Percentiles rank a stretch among this genome's conserved stretches.
phyloP scores from a whole-genome alignment of 2,888 invertebrate genomes.

The Rhagophthalmus giganteus region DNA sequence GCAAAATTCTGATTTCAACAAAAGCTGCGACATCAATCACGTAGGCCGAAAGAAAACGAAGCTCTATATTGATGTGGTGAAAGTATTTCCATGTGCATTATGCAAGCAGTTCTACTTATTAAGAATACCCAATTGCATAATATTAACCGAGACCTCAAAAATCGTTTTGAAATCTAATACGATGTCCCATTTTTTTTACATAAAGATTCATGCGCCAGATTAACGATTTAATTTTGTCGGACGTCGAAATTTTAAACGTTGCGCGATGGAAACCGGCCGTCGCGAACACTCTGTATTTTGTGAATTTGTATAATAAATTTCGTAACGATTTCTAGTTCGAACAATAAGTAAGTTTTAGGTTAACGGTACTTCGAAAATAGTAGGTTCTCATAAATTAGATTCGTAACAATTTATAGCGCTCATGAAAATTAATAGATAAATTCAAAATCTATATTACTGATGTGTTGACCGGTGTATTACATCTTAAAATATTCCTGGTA shows the following conservation, averaged over 20 bases:
- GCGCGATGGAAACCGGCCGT: not conserved
- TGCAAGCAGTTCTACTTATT: not conserved
- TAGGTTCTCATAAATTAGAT: no score
- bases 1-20: not conserved
- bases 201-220: not conserved
- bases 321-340: no score
- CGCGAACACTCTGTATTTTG: no score
- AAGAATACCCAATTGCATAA: not conserved
- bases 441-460: no score
- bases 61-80: not conserved
- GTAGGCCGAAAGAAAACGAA: not conserved
- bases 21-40: not conserved
- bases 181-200: not conserved
- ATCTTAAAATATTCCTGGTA: no score
- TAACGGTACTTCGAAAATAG: no score
- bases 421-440: no score
- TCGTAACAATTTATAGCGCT: no score
- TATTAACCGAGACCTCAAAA: conserved; percentile 2
- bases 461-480: no score
- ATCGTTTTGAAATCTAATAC: not conserved
- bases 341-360: no score
- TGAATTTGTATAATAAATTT: no score
- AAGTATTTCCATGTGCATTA: not conserved
- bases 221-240: not conserved
- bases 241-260: not conserved